Percentiles rank a stretch among this genome's conserved stretches.
Evolutionary conservation across 2,888 invertebrate species (phyloP).

Genomic region (Chydorus sphaericus): DNA sequence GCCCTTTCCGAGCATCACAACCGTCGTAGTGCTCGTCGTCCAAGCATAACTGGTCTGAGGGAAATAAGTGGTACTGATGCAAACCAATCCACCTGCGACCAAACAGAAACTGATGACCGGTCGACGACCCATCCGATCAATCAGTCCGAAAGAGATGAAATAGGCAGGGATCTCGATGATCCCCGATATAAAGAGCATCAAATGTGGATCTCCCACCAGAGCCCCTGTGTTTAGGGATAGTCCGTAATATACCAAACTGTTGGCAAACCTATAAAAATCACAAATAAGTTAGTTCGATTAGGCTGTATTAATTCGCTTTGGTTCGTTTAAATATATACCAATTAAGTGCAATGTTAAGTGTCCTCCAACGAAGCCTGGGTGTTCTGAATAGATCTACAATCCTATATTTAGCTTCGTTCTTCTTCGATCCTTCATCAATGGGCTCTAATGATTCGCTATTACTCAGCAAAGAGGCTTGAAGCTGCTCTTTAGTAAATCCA

Average conservation of each 20-base stretch:
- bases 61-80: conserved; percentile 53
- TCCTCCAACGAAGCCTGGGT: conserved; percentile 60
- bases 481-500: not conserved
- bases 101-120: conserved; percentile 58
- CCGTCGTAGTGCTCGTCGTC: not conserved
- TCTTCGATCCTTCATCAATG: too few species aligned
- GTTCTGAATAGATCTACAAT: conserved; percentile 47
- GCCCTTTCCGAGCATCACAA: conserved; percentile 52
- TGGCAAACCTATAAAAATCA: conserved; percentile 49
- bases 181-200: conserved; percentile 60
- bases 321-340: too few species aligned
- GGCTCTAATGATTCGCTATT: not conserved
- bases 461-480: not conserved
- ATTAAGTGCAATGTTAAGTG: conserved; percentile 61
- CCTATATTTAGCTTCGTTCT: conserved; percentile 5
- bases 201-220: conserved; percentile 64
- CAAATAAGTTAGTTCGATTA: not conserved
- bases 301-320: too few species aligned
- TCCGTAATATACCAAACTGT: conserved; percentile 72
- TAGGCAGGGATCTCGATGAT: conserved; percentile 72
- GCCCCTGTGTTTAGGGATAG: conserved; percentile 64
- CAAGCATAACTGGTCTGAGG: conserved; percentile 25
- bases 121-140: conserved; percentile 60
- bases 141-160: conserved; percentile 48
- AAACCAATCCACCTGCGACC: conserved; percentile 61